Evolutionary conservation across 2,113 vertebrate genomes (phyloP).

Genomic region (Salminus brasiliensis): DNA sequence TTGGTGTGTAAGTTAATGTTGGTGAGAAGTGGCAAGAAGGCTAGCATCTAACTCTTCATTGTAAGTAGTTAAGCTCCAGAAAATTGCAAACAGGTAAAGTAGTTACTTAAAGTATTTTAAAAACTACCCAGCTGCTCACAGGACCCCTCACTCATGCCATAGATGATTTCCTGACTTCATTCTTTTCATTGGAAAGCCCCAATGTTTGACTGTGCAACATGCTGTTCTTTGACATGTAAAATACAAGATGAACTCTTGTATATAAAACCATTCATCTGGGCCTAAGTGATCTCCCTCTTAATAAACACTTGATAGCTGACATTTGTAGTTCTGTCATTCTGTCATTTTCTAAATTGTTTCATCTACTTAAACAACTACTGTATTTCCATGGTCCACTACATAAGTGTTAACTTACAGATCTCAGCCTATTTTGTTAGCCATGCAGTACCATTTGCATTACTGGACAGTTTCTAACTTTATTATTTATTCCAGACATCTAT

Average conservation of each 20-base stretch:
- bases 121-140: neutral
- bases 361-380: too few species aligned
- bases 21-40: neutral
- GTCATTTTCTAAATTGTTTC: too few species aligned
- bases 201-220: neutral
- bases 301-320: slow-evolving; percentile 41
- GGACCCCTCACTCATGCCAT: neutral
- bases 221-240: slow-evolving; percentile 29
- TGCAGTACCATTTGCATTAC: too few species aligned
- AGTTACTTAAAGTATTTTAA: neutral
- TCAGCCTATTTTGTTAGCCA: too few species aligned
- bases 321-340: slow-evolving; percentile 7
- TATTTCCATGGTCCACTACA: too few species aligned
- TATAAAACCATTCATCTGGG: neutral
- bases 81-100: neutral
- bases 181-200: neutral
- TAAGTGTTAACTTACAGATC: too few species aligned
- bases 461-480: too few species aligned
- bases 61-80: neutral
- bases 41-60: slow-evolving; percentile 1
- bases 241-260: neutral
- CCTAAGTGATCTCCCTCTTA: neutral
- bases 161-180: neutral
- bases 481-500: too few species aligned
- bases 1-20: neutral